Evolutionary conservation across 2,888 invertebrate genomes (phyloP).

Genomic region (Cremastinae sp.): DNA sequence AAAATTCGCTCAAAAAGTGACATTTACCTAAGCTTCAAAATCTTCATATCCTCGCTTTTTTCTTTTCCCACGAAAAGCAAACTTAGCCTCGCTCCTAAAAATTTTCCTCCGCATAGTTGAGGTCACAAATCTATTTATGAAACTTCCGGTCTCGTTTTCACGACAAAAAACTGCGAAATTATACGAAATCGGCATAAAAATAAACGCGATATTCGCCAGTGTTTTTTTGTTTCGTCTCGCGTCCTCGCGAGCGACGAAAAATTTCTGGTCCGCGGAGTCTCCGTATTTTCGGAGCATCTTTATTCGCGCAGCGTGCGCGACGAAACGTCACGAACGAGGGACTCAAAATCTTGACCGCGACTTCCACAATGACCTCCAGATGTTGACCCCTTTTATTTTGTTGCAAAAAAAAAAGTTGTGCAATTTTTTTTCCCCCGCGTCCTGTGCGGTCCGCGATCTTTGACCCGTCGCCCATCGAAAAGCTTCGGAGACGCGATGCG

Average conservation of each 20-base stretch:
- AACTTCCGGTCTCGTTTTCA: too few relatives aligned
- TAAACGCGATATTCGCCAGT: background rate
- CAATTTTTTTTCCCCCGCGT: background rate
- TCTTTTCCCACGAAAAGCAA: too few relatives aligned
- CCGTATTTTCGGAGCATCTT: slow-evolving; percentile 15
- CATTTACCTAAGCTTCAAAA: too few relatives aligned
- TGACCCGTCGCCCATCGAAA: background rate
- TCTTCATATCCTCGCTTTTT: too few relatives aligned
- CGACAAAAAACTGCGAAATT: too few relatives aligned
- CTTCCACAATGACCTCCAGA: slow-evolving; percentile 37
- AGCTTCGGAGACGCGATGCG: slow-evolving; percentile 20
- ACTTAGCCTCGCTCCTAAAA: too few relatives aligned
- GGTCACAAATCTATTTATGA: too few relatives aligned
- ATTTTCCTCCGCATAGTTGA: too few relatives aligned
- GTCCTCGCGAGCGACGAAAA: background rate
- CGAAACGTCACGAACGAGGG: slow-evolving; percentile 26
- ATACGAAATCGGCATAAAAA: too few relatives aligned
- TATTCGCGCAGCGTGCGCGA: slow-evolving; percentile 23
- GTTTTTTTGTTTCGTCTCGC: background rate
- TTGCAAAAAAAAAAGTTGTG: background rate
- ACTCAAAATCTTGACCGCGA: slow-evolving; percentile 36
- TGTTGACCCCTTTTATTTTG: slow-evolving; percentile 26
- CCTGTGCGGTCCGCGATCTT: background rate
- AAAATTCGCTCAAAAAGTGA: too few relatives aligned
- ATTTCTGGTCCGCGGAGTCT: background rate